phyloP scores from a whole-genome alignment of 2,888 invertebrate species.

The Selenia dentaria region DNA sequence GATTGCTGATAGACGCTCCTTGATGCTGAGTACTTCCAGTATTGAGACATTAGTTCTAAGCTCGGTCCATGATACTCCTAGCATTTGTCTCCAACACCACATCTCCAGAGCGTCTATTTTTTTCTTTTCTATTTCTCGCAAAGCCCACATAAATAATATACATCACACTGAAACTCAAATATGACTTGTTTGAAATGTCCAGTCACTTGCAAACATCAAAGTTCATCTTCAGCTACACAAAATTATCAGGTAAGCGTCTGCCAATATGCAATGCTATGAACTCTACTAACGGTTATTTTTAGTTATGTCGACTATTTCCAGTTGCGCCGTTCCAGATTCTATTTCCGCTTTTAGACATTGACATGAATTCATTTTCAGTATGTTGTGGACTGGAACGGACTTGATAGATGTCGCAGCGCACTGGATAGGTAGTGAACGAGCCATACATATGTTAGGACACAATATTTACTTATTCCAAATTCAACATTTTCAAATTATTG shows the following conservation, averaged over 20 bases:
- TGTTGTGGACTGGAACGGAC: constrained; percentile 28
- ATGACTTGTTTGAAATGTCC: too few relatives aligned
- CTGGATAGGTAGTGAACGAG: constrained; percentile 3
- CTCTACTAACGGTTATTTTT: constrained; percentile 17
- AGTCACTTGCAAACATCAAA: neutral
- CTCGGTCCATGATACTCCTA: too few relatives aligned
- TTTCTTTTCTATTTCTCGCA: too few relatives aligned
- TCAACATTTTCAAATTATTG: too few relatives aligned
- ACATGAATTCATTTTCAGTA: constrained; percentile 57
- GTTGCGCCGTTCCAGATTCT: constrained; percentile 46
- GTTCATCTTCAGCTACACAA: constrained; percentile 1
- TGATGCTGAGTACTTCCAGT: too few relatives aligned
- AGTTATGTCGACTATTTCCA: constrained; percentile 17
- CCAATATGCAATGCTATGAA: constrained; percentile 28
- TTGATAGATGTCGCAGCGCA: constrained; percentile 6
- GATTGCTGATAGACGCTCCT: too few relatives aligned
- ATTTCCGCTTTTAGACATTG: constrained; percentile 67
- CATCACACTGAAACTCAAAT: too few relatives aligned
- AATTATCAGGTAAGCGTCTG: constrained; percentile 20
- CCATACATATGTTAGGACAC: neutral
- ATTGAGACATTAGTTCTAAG: too few relatives aligned
- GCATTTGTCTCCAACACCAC: too few relatives aligned
- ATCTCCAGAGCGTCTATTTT: too few relatives aligned
- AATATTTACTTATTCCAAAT: neutral
- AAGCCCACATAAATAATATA: too few relatives aligned